Evolutionary conservation across 2,888 invertebrate genomes (phyloP).

Genomic region (Eilema depressum): DNA sequence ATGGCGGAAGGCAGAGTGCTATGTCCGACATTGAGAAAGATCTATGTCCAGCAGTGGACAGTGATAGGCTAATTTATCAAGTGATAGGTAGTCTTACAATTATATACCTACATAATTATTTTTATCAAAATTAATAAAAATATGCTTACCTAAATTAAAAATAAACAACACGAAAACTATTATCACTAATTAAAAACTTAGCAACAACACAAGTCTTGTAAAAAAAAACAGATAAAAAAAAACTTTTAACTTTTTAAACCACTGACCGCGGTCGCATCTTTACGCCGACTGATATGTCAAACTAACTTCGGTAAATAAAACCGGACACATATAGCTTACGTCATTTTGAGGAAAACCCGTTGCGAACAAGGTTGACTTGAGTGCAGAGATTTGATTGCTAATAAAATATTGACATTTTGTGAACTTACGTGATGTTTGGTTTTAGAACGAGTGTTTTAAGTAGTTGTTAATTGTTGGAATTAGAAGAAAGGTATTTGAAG

Average conservation of each 20-base stretch:
- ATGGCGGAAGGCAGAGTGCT: too few species aligned
- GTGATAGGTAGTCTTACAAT: neutral
- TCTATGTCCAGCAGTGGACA: neutral
- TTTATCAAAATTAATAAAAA: neutral
- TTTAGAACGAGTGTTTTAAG: neutral
- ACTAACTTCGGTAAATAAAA: slow-evolving; percentile 10
- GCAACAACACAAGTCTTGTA: too few species aligned
- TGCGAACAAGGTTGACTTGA: slow-evolving; percentile 34
- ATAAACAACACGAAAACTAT: neutral
- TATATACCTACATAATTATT: neutral
- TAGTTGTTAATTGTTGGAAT: neutral
- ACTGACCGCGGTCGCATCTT: slow-evolving; percentile 23
- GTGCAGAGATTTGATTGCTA: slow-evolving; percentile 2
- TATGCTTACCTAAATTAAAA: neutral
- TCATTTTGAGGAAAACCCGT: slow-evolving; percentile 20
- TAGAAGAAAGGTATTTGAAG: neutral
- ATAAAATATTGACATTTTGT: slow-evolving; percentile 3
- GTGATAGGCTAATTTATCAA: neutral
- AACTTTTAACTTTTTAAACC: neutral
- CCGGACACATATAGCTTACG: slow-evolving; percentile 30
- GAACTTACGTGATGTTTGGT: neutral
- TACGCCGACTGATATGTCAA: slow-evolving; percentile 28
- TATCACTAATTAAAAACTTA: neutral
- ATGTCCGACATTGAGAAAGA: neutral
- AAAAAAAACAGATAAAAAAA: slow-evolving; percentile 1